Base-by-base conservation (phyloP, 2,113 vertebrate genomes). In the Passerina amoena region DNA sequence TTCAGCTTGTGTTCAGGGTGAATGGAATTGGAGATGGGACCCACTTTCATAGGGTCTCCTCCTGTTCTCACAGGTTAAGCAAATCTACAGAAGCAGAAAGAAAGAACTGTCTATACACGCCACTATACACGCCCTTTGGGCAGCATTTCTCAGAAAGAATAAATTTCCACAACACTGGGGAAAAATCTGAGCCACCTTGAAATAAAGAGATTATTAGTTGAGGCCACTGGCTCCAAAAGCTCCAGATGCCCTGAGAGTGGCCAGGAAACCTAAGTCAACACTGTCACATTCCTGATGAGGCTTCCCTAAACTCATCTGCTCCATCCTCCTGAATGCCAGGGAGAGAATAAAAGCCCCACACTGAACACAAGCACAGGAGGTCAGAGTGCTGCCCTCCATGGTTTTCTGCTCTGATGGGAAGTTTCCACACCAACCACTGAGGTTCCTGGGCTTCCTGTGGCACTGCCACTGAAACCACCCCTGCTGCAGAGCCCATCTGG, bases 1-100 rank as follows among this genome's bases (percentile, higher is more conserved):
- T 59, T 38, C 18, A 15, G 68, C 30, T 56, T 59, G 5, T 35
- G 5, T 40, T 91, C 56, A 76, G 31, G 27, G 70, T 37, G 19
- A 25, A 61, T 14, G 14, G 9, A 10, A 75, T 6, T 0, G 0
- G 9, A 19, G 8, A 38, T 23, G 11, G 18, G 13, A 83, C 7
- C 12, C 9, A 11, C 37, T 31, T 88, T 64, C 15, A 19, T 9
- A 10, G 24, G 24, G 10, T 28, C 15, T 76, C 79, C 23, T 45
- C 37, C 56, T 47, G 31, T 19, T 27, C 28, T 42, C 11, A 1
- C 6, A 44, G 54, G 27, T 64, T 38, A 61, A 69, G 45, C 6
- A 73, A 57, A 47, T 25, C 40, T 21, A 65, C 9, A 70, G n/a
- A n/a, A 60, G 45, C 2, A 7, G 1, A 25, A 45, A 35, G 8